Base-by-base conservation (phyloP, 2,888 invertebrate genomes). In the Trachelus tabidus region DNA sequence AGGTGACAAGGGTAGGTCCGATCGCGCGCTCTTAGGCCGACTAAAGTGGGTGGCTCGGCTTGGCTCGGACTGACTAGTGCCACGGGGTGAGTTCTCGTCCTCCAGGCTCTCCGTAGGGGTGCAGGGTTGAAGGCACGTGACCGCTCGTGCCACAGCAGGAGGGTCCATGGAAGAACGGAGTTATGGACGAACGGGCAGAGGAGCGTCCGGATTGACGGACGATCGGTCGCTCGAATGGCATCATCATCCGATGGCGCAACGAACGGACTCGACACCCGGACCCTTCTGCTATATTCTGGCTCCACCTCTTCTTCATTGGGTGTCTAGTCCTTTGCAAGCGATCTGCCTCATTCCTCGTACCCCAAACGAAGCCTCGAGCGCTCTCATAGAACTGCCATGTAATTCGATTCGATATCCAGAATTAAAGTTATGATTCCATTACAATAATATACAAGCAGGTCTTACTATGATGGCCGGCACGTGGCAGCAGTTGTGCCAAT, bases 371-470 rank as follows among this genome's bases (percentile, higher is more conserved):
- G 71, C 34, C 71, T 9, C 71, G 71, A 34, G 33, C 33, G 34
- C 71, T 71, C 71, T 71, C 71, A 23, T 31, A 83, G 81, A 86
- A 86, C 87, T 86, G 86, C 85, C 84, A 85, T 88, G 89, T 90
- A 90, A 91, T 91, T 90, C 89, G 89, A 91, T 90, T 90, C 89
- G 90, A 87, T 90, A 90, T 87, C 87, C 84, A 82, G 89, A 89
- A 88, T 86, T 86, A 85, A 86, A 89, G 87, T 90, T 91, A 91
- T 90, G 90, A 91, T 90, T 90, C 85, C 86, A 81, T 83, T 85
- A 85, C 86, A 90, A 90, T 91, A 91, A 91, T 91, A 90, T 88
- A 90, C 87, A 87, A 86, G 89, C 91, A 91, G 91, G 91, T 91
- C 89, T 90, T 88, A 91, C 87, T 91, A 87, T 90, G 84, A 81